A percentile compares a stretch with the other conserved stretches of the same genome.
Conservation (phyloP, 2,113 vertebrate genomes). For the Nerophis ophidion region DNA sequence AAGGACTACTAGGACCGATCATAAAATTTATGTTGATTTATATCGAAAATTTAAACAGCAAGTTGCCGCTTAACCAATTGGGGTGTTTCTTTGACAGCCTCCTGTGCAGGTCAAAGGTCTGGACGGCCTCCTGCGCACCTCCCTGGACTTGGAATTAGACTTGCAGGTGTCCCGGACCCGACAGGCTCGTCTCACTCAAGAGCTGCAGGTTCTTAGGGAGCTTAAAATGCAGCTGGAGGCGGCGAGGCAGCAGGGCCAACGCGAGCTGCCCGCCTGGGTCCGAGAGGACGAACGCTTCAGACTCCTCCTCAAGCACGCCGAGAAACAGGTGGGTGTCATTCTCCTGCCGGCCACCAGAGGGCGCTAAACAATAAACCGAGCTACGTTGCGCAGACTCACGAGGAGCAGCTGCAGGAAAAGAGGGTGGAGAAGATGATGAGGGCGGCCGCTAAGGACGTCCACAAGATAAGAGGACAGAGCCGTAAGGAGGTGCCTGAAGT, state of each 20-base stretch:
- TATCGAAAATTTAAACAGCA: background rate
- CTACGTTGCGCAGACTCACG: constrained; percentile 65
- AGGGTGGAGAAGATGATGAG: constrained; percentile 92
- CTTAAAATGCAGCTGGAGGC: constrained; percentile 86
- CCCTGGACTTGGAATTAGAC: constrained; percentile 91
- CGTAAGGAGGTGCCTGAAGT: constrained; percentile 88
- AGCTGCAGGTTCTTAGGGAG: constrained; percentile 83
- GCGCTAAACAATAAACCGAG: background rate
- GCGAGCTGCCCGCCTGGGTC: constrained; percentile 80
- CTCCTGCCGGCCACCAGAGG: too few relatives aligned
- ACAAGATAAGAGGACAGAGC: constrained; percentile 87
- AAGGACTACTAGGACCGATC: too few relatives aligned
- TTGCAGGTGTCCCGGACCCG: constrained; percentile 90
- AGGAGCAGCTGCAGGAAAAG: constrained; percentile 83
- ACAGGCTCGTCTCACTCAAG: constrained; percentile 82
- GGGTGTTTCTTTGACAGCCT: constrained; percentile 60
- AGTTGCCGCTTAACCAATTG: background rate
- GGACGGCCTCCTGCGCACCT: constrained; percentile 85
- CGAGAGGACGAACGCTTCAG: constrained; percentile 88
- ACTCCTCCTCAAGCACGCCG: constrained; percentile 82
- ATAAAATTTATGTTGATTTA: too few relatives aligned
- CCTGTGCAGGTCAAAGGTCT: constrained; percentile 60
- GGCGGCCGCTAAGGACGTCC: constrained; percentile 91
- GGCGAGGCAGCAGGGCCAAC: constrained; percentile 81
- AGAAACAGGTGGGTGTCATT: constrained; percentile 75